phyloP scores from a whole-genome alignment of 1,140 invertebrate genomes.

The Anoplolepis gracilipes region DNA sequence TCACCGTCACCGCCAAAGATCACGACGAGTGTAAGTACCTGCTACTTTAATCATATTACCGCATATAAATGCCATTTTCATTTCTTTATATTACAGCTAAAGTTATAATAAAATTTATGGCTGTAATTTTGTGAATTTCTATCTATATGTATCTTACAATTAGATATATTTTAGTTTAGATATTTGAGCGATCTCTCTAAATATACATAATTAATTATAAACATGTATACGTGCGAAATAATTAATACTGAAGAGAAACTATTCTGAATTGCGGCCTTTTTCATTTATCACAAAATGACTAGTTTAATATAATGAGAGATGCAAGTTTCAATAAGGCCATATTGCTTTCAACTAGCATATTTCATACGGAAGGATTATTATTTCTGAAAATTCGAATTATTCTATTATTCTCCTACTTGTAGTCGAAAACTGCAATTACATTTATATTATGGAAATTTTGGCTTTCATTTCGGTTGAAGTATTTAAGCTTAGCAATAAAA shows the following conservation, averaged over 20 bases:
- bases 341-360: background rate
- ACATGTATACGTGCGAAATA: background rate
- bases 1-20: conserved; percentile 99
- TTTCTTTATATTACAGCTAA: background rate
- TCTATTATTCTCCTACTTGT: background rate
- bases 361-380: background rate
- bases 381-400: conserved; percentile 4
- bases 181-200: background rate
- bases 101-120: background rate
- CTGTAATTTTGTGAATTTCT: background rate
- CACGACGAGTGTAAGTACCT: conserved; percentile 97
- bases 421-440: background rate
- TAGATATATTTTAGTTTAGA: no score
- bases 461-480: background rate
- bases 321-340: background rate
- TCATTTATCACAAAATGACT: conserved; percentile 5
- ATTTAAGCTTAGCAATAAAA: conserved; percentile 15
- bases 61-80: background rate
- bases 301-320: background rate
- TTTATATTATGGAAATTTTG: background rate
- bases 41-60: background rate
- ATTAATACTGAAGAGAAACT: background rate
- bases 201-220: background rate
- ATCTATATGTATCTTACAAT: background rate
- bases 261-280: background rate